Conservation (phyloP, 2,888 invertebrate genomes). For the Agriopis leucophaearia region DNA sequence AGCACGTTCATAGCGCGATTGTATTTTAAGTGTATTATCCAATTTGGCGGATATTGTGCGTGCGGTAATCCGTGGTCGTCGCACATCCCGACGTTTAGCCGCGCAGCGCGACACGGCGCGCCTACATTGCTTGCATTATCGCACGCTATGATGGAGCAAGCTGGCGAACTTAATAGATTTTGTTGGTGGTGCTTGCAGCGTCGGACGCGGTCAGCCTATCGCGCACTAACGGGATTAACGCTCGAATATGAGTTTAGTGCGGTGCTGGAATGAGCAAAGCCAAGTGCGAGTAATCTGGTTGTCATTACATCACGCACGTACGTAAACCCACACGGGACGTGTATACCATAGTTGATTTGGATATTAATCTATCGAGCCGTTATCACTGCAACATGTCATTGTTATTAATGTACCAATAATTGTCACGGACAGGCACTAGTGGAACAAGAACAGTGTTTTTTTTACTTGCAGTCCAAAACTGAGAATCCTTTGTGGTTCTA, state of each 20-base stretch:
- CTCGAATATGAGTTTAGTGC: slow-evolving; percentile 73
- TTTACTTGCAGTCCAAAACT: background rate
- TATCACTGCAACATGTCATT: background rate
- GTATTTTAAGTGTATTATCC: slow-evolving; percentile 90
- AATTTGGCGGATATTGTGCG: slow-evolving; percentile 88
- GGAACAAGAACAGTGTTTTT: background rate
- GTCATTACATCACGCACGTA: slow-evolving; percentile 32
- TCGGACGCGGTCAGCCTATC: slow-evolving; percentile 75
- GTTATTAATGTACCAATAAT: background rate
- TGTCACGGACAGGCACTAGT: background rate
- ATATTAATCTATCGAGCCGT: slow-evolving; percentile 18
- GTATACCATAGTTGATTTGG: slow-evolving; percentile 17
- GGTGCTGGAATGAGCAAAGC: slow-evolving; percentile 64
- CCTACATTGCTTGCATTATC: slow-evolving; percentile 76
- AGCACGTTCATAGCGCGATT: slow-evolving; percentile 84
- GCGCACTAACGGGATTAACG: slow-evolving; percentile 81
- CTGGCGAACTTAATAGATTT: slow-evolving; percentile 84
- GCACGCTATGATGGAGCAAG: slow-evolving; percentile 74
- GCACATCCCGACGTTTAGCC: slow-evolving; percentile 73
- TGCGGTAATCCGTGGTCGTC: slow-evolving; percentile 81
- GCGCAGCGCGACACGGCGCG: slow-evolving; percentile 63
- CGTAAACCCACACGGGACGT: slow-evolving; percentile 29
- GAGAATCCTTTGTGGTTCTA: background rate
- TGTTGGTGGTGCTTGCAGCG: slow-evolving; percentile 67
- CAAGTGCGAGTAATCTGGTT: slow-evolving; percentile 57